These are phyloP conservation scores for Nannoperca australis DNA, from an alignment of 2,797 vertebrate genomes.

Conservation along the genomic window DNA sequence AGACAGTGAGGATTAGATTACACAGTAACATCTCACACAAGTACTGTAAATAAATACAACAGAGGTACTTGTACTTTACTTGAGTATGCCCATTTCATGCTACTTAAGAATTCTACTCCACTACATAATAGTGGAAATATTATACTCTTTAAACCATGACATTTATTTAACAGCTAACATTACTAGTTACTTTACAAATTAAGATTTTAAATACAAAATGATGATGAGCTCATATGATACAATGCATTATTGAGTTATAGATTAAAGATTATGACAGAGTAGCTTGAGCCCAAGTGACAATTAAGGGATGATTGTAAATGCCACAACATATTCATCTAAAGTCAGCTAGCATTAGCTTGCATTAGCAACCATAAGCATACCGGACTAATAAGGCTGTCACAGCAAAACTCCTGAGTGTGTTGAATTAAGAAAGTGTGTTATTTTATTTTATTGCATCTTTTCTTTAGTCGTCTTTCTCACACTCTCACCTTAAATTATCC, in stretches of 20 bases:
- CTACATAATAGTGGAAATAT: conserved; percentile 3
- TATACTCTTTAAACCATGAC: neutral
- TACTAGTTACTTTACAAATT: neutral
- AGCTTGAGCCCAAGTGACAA: neutral
- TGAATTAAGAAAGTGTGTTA: neutral
- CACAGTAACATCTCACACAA: conserved; percentile 19
- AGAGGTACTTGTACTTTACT: conserved; percentile 2
- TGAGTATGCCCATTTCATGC: neutral
- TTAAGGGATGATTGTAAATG: neutral
- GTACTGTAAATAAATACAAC: conserved; percentile 7
- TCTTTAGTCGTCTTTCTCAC: no score
- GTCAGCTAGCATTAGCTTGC: neutral
- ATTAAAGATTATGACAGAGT: neutral
- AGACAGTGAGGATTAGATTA: conserved; percentile 19
- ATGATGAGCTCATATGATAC: neutral
- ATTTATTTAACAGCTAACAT: neutral
- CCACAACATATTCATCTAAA: neutral
- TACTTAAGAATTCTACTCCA: neutral
- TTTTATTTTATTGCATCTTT: conserved; percentile 1
- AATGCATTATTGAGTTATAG: neutral
- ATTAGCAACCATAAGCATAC: neutral
- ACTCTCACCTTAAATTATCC: neutral
- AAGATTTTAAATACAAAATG: neutral
- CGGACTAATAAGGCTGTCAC: neutral
- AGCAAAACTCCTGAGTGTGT: neutral